Conservation (phyloP, 2,888 invertebrate genomes). For the Lasioglossum calceatum region DNA sequence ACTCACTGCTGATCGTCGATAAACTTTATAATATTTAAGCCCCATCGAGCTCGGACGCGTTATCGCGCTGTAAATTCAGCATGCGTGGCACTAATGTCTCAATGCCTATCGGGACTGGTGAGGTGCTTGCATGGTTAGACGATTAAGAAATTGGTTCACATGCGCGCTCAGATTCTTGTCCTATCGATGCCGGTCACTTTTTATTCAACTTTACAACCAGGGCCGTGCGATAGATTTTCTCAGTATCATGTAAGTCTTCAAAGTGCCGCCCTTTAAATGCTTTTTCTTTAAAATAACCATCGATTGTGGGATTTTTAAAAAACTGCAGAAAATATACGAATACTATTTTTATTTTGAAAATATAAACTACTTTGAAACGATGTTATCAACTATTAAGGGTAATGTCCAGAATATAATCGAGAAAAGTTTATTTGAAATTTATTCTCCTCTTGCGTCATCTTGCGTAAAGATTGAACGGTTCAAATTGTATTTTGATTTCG, state of each 20-base stretch:
- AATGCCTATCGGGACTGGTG: not conserved
- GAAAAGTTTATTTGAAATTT: too few species aligned
- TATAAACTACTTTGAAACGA: too few species aligned
- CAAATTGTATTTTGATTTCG: too few species aligned
- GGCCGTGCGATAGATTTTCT: not conserved
- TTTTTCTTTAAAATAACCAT: too few species aligned
- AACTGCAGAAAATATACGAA: too few species aligned
- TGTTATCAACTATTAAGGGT: too few species aligned
- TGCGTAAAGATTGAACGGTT: too few species aligned
- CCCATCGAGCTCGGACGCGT: not conserved
- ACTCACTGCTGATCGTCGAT: not conserved
- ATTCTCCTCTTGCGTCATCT: too few species aligned
- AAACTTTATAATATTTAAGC: slow-evolving; percentile 13
- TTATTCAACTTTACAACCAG: not conserved
- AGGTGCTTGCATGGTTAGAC: not conserved
- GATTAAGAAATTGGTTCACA: not conserved
- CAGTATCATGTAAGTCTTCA: not conserved
- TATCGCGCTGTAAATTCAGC: not conserved
- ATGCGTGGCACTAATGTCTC: not conserved
- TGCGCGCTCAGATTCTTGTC: not conserved
- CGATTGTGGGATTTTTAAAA: too few species aligned
- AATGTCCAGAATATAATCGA: too few species aligned
- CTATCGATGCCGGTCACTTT: not conserved
- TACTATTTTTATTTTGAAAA: too few species aligned
- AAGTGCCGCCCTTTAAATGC: too few species aligned